Conservation (phyloP, 2,113 vertebrate genomes). For the Pelecanoides urinatrix region DNA sequence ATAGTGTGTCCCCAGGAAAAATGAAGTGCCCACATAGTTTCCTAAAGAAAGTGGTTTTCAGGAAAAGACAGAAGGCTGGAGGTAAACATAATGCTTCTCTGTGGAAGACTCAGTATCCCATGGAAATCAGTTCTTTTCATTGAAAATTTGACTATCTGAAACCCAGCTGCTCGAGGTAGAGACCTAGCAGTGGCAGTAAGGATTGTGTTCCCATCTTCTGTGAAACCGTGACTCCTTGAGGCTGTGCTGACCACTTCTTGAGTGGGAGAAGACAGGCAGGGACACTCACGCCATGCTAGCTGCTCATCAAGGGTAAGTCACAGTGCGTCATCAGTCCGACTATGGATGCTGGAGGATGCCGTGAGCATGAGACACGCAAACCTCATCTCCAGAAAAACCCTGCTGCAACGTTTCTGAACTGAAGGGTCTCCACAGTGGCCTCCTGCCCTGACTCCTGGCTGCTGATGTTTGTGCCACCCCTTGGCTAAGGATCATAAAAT, state of each 20-base stretch:
- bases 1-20: background rate
- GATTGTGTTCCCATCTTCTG: background rate
- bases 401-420: fast-evolving
- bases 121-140: slow-evolving; percentile 26
- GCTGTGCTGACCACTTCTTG: background rate
- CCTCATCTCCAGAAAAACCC: background rate
- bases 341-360: background rate
- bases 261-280: background rate
- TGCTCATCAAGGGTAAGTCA: background rate
- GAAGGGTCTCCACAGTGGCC: background rate
- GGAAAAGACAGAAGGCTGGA: slow-evolving; percentile 46
- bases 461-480: background rate
- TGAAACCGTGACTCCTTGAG: background rate
- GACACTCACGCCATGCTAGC: background rate
- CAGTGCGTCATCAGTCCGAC: background rate
- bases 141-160: background rate
- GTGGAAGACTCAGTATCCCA: slow-evolving; percentile 15
- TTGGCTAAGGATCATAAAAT: background rate
- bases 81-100: slow-evolving; percentile 42
- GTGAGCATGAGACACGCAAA: background rate
- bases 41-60: slow-evolving; percentile 1
- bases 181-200: background rate
- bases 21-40: background rate
- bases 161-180: background rate
- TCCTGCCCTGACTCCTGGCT: background rate